These are phyloP conservation scores for Entelurus aequoreus DNA, from an alignment of 2,113 vertebrate genomes.

Conservation along the genomic window DNA sequence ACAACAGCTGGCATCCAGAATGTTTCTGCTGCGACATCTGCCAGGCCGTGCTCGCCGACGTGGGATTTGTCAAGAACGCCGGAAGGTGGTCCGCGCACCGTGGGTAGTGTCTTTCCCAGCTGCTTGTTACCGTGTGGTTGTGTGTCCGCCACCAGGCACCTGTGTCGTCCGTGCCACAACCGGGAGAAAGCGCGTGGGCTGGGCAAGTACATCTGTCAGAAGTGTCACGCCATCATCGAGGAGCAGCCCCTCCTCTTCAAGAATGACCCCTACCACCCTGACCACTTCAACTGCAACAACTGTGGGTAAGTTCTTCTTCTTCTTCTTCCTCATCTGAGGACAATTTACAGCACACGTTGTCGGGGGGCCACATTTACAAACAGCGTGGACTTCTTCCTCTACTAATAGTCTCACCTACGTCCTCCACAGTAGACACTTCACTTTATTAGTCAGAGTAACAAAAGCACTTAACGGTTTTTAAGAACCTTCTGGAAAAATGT, in stretches of 20 bases:
- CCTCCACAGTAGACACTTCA: too few relatives aligned
- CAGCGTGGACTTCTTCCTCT: too few relatives aligned
- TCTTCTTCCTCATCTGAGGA: too few relatives aligned
- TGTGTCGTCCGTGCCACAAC: slow-evolving; percentile 95
- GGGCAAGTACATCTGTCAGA: slow-evolving; percentile 97
- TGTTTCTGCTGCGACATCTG: slow-evolving; percentile 97
- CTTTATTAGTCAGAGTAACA: too few relatives aligned
- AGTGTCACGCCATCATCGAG: slow-evolving; percentile 94
- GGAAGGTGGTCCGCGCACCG: slow-evolving; percentile 75
- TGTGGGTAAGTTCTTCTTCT: slow-evolving; percentile 77
- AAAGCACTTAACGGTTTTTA: too few relatives aligned
- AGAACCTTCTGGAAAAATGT: too few relatives aligned
- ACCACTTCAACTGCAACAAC: slow-evolving; percentile 98
- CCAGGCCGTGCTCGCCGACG: slow-evolving; percentile 86
- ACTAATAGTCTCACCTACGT: too few relatives aligned
- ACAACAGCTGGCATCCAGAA: slow-evolving; percentile 97
- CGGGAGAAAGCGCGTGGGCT: slow-evolving; percentile 91
- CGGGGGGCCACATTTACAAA: too few relatives aligned
- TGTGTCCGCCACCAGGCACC: slow-evolving; percentile 74
- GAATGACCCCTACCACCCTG: slow-evolving; percentile 96
- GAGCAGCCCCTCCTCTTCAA: slow-evolving; percentile 94
- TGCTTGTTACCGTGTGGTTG: not conserved
- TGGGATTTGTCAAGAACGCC: slow-evolving; percentile 97
- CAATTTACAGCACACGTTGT: too few relatives aligned
- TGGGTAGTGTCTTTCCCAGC: not conserved